Base-by-base conservation (phyloP, 2,797 vertebrate genomes). In the Phrynocephalus forsythii region DNA sequence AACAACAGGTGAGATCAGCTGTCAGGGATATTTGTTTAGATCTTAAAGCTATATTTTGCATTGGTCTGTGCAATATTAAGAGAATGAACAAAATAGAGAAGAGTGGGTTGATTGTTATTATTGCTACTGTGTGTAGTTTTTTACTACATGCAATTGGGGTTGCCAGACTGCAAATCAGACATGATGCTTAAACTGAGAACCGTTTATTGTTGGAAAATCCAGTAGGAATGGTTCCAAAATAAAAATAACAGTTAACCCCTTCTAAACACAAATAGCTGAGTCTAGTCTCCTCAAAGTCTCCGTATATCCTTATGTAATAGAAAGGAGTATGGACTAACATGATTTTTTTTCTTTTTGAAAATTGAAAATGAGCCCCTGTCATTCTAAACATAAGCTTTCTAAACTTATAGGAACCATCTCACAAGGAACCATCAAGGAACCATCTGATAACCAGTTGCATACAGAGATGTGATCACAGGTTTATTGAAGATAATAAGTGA, bases 1-100 rank as follows among this genome's bases (percentile, higher is more conserved):
- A 97, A 87, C 96, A 97, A 91, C 97, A 98, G 97, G 98, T 98
- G 96, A 91, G 90, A 87, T 15, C 28, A 2, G 13, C 72, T 90
- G 78, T 89, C 87, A 89, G 1, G 60, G 13, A 73, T 56, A 20
- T 13, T 69, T 76, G 79, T 2, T 85, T 60, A 76, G 86, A 3
- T 0, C 15, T 73, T 68, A 56, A 76, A 68, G 0, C 73, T 26
- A 60, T 20, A 0, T 4, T 26, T 1, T 28, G 73, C 22, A 38
- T 79, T 2, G 0, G 33, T 9, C 66, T 0, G 71, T 69, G 63
- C 71, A 63, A 85, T 90, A 76, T 44, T 66, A 13, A 56, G 30
- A 72, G 24, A 9, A 66, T 63, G 13, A 79, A 44, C 7, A 48
- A 24, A 79, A 48, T 7, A 18, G 63, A 83, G 10, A 28, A 66